phyloP scores from a whole-genome alignment of 2,113 vertebrate genomes.

The Spea multiplicata region DNA sequence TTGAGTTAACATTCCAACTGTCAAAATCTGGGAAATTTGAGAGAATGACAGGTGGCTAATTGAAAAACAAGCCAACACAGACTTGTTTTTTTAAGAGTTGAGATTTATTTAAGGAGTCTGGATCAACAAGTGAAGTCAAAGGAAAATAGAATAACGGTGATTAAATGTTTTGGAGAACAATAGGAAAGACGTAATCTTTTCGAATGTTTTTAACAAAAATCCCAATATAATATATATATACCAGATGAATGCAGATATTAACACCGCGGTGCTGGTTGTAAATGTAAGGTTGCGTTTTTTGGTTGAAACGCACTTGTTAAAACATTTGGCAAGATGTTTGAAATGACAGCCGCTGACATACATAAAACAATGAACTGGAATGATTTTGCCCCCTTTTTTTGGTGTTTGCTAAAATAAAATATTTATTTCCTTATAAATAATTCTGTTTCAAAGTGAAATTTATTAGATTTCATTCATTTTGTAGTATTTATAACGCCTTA shows the following conservation, averaged over 20 bases:
- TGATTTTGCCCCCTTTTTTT: neutral
- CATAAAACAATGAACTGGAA: slow-evolving; percentile 11
- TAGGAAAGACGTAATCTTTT: slow-evolving; percentile 32
- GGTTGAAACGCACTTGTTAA: neutral
- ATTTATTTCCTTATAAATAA: no score
- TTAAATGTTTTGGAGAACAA: slow-evolving; percentile 34
- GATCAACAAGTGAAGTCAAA: slow-evolving; percentile 54
- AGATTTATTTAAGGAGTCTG: slow-evolving; percentile 51
- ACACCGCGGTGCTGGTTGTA: slow-evolving; percentile 4
- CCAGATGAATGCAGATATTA: slow-evolving; percentile 27
- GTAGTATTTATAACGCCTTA: no score
- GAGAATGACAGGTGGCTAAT: slow-evolving; percentile 56
- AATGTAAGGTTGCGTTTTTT: neutral
- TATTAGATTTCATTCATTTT: no score
- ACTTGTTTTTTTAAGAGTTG: slow-evolving; percentile 61
- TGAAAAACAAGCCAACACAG: slow-evolving; percentile 51
- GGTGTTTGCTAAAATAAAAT: neutral
- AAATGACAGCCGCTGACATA: slow-evolving; percentile 29
- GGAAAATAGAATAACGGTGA: slow-evolving; percentile 49
- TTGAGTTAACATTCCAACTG: slow-evolving; percentile 66
- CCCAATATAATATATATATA: slow-evolving; percentile 10
- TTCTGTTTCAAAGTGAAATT: no score
- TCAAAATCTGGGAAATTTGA: slow-evolving; percentile 59
- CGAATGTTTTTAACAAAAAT: slow-evolving; percentile 3
- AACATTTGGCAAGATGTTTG: slow-evolving; percentile 12